Base-by-base conservation (phyloP, 2,797 vertebrate genomes). In the Carcharodon carcharias region DNA sequence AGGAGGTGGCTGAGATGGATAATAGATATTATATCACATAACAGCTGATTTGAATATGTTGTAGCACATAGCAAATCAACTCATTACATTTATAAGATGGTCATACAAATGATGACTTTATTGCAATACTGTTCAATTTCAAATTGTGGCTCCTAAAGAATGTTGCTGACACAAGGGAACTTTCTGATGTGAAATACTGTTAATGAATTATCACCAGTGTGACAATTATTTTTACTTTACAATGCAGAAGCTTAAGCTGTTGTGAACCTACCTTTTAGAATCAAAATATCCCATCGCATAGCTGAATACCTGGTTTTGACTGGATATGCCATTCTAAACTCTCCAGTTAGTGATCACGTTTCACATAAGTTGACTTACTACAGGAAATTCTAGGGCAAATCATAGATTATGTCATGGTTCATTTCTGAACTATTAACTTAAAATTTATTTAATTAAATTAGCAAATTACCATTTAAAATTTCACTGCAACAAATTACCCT, bases 381-480 rank as follows among this genome's bases (percentile, higher is more conserved):
- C 40, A 95, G 16, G 18, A 65, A 7, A 65, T 45, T 21, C 45
- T 21, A 95, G 63, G 88, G 14, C 31, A 92, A 50, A 95, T 71
- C 45, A 67, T 67, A 94, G 67, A 94, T 50, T 7, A 88, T 31
- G 61, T 65, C 63, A 93, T 9, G 63, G n/a, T 67, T 26, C 92
- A 94, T 94, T 58, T 94, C 40, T 67, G 35, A 67, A 45, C 63
- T 45, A 45, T 67, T 94, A 67, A 65, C 40, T 67, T 9, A 67
- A 58, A 58, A 89, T 58, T 89, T 3, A 58, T 89, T 89, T 35
- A 40, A 94, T n/a, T 21, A 67, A 94, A 67, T 94, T 45, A 61
- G 92, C 23, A 26, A 67, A 94, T 94, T 94, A 26, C 92, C 61
- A 26, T 94, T 94, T 94, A 40, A 94, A 67, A 69, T 54, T 50